Conservation (phyloP, 2,797 vertebrate species). For the Poecilia velifera region DNA sequence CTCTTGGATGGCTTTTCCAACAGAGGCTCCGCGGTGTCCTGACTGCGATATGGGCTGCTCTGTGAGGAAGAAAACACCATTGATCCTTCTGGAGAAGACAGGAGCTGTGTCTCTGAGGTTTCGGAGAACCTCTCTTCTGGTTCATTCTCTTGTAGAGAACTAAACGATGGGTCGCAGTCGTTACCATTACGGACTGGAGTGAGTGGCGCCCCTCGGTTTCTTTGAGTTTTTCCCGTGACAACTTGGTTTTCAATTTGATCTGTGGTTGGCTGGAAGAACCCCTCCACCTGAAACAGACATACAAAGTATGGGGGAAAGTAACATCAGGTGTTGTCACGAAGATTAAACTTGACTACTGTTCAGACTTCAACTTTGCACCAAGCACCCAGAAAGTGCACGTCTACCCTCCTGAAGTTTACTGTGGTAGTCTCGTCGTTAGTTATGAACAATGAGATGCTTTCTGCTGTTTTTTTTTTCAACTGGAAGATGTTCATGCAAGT, state of each 20-base stretch:
- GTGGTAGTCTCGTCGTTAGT: background rate
- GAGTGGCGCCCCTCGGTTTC: background rate
- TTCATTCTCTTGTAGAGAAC: background rate
- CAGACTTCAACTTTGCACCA: background rate
- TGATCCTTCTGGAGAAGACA: slow-evolving; percentile 37
- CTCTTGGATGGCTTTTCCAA: slow-evolving; percentile 11
- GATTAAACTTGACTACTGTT: background rate
- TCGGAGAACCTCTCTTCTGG: background rate
- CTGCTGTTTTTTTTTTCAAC: background rate
- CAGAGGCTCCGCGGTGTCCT: slow-evolving; percentile 37
- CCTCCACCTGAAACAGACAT: slow-evolving; percentile 31
- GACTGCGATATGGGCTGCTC: slow-evolving; percentile 62
- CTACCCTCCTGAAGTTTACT: background rate
- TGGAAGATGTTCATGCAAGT: background rate
- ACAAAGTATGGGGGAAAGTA: background rate
- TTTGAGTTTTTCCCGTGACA: slow-evolving; percentile 33
- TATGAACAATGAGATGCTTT: background rate
- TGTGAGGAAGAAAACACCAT: slow-evolving; percentile 24
- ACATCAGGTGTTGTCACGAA: background rate
- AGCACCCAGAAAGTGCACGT: background rate
- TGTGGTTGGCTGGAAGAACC: slow-evolving; percentile 32
- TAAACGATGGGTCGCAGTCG: background rate
- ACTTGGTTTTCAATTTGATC: slow-evolving; percentile 53
- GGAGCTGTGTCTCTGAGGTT: background rate
- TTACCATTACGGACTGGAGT: background rate